Base-by-base conservation (phyloP, 2,888 invertebrate species). In the Eulithis prunata region DNA sequence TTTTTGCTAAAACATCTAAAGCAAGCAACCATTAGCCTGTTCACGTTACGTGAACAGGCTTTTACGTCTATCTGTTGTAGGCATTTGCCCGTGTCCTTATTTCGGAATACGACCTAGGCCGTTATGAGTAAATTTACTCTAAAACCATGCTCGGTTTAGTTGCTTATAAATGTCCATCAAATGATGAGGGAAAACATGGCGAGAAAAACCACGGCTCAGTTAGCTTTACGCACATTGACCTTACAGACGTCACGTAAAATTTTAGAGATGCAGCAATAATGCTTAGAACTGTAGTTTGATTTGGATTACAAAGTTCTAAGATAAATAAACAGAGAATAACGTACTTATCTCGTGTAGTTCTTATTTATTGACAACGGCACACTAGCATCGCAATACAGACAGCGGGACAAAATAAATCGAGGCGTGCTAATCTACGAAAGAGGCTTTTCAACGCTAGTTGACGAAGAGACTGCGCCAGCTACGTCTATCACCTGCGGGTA, bases 401-500 rank as follows among this genome's bases (percentile, higher is more conserved):
- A 84, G 85, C 87, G 80, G 81, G 13, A 81, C 73, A 88, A 91
- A 90, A 90, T 85, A 91, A 91, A 90, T 80, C 75, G 84, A 87
- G 73, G 92, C 92, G 92, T 92, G 92, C 92, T 91, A 78, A 85
- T 87, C 89, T 90, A 91, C 90, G 82, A 80, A 85, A 87, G 82
- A 89, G 90, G 90, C 89, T 70, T 45, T 53, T 69, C 78, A 83
- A 83, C 85, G 86, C 88, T 78, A 73, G 80, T 82, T 82, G 83
- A 80, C 75, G 76, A 75, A 80, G 85, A 83, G 81, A 76, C 86
- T 81, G 86, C 88, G 89, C 81, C 90, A 84, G 82, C 91, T 91
- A 91, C 89, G 86, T 81, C 81, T 79, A 81, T 88, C 90, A 93
- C 93, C 93, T 93, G 91, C 78, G 86, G 91, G 85, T 89, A 92